Evolutionary conservation across 2,113 vertebrate species (phyloP), one percentile per base, ranked within the genome.

Genomic region (Malurus cyaneus): DNA sequence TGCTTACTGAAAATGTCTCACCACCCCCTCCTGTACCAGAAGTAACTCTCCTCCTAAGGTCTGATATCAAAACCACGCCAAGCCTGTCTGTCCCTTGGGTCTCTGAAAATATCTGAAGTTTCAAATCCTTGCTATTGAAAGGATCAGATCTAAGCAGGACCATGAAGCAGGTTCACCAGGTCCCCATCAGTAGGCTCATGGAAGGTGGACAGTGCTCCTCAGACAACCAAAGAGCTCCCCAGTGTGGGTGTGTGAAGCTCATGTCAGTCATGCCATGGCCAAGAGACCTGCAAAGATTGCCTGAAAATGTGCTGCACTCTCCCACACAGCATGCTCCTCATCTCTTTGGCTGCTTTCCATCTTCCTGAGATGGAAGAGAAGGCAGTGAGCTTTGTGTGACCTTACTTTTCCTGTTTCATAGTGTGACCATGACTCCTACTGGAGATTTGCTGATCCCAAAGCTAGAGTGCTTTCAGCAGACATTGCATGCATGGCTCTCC

Each of bases 1-100:
- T 94, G 7, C 65, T 82, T 90, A 69, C 59, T 81, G 69, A 76
- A 91, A 95, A 85, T 89, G 70, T 24, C 74, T 93, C 79, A 85
- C 78, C 67, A 39, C 49, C 32, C 53, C 41, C 57, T 92, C 86
- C 69, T 5, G 7, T 53, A 79, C 53, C 79, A 79, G 61, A 87
- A 79, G 50, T 57, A 85, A 32, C 57, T 52, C 18, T 69, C 7
- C 57, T 79, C 32, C 31, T 67, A 50, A 50, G 57, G 88, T 57
- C 74, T 95, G 70, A 53, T 92, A 77, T 72, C 89, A 94, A 87
- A 93, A 91, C 31, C 9, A 1, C 46, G 56, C 49, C 2, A 5
- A 84, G 50, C 26, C 24, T 50, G 16, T 53, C 78, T 79, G 34
- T 71, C 72, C 21, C 62, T 66, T 54, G 69, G 64, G 50, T 34